These are phyloP conservation scores for Lamellibrachia satsuma DNA, from an alignment of 2,888 invertebrate genomes.

Conservation along the genomic window DNA sequence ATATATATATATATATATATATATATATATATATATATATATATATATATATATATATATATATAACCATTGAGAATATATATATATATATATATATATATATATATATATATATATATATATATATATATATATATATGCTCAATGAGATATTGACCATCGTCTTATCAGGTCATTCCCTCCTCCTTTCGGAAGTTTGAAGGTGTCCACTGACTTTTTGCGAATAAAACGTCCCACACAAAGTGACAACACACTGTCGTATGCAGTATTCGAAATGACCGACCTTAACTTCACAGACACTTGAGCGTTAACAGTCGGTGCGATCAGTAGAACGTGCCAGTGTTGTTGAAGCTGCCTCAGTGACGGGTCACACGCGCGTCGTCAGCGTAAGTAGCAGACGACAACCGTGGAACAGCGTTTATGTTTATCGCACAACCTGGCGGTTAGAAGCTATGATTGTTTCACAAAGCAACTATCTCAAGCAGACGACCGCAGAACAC, in stretches of 20 bases:
- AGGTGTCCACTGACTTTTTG: neutral
- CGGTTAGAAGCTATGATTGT: neutral
- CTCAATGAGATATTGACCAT: neutral
- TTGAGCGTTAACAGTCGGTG: neutral
- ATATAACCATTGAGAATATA: too few relatives aligned
- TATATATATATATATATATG: too few relatives aligned
- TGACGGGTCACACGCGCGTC: neutral
- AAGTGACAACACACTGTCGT: neutral
- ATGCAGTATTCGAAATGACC: neutral
- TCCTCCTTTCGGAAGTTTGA: neutral
- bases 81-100: too few relatives aligned
- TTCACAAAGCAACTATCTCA: neutral
- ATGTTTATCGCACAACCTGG: neutral
- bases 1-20: too few relatives aligned
- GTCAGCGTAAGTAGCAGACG: neutral
- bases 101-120: too few relatives aligned
- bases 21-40: too few relatives aligned
- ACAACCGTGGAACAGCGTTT: neutral
- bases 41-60: too few relatives aligned
- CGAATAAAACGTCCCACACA: neutral
- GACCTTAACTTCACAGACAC: neutral
- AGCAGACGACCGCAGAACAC: neutral
- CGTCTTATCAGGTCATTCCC: neutral
- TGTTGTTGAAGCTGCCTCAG: neutral
- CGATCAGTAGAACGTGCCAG: neutral